phyloP scores from a whole-genome alignment of 2,888 invertebrate species.

The Strigamia maritima region DNA sequence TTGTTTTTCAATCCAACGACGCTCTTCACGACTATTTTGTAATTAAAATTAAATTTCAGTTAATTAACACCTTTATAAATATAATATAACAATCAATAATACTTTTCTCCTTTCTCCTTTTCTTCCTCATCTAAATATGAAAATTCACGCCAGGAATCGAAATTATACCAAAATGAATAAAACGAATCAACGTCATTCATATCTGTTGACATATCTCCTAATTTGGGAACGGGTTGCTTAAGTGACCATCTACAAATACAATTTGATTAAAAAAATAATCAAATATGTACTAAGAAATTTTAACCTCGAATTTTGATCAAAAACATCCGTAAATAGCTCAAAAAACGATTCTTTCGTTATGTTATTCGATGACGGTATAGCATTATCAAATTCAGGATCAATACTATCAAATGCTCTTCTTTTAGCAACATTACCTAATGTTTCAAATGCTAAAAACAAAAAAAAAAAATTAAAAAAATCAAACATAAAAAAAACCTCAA shows the following conservation, averaged over 20 bases:
- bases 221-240: constrained; percentile 74
- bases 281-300: neutral
- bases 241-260: constrained; percentile 75
- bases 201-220: constrained; percentile 72
- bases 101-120: constrained; percentile 91
- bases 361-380: constrained; percentile 70
- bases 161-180: constrained; percentile 94
- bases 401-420: constrained; percentile 93
- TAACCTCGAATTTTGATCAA: constrained; percentile 57
- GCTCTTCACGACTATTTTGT: constrained; percentile 70
- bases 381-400: constrained; percentile 90
- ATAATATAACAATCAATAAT: neutral
- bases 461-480: constrained; percentile 11
- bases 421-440: constrained; percentile 72
- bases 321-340: constrained; percentile 55
- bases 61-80: neutral
- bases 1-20: constrained; percentile 97
- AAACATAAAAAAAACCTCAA: constrained; percentile 35
- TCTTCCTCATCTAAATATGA: constrained; percentile 98
- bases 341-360: constrained; percentile 75
- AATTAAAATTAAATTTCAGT: no score
- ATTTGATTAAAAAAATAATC: neutral
- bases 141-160: constrained; percentile 98
- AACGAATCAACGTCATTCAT: constrained; percentile 86
- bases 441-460: constrained; percentile 72